Evolutionary conservation across 2,797 vertebrate species (phyloP).

Genomic region (Antennarius maculatus): DNA sequence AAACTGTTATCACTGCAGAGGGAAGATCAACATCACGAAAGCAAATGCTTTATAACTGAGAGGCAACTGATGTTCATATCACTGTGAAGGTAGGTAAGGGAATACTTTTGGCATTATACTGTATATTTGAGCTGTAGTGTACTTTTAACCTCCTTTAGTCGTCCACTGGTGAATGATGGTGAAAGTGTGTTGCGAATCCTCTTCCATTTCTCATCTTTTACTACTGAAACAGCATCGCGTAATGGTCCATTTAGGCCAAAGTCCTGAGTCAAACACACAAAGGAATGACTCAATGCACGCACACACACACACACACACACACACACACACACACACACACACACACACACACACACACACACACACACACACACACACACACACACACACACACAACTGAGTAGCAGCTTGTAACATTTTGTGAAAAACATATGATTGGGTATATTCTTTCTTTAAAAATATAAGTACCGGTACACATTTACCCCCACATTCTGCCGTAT

Average conservation of each 20-base stretch:
- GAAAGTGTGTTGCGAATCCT: constrained; percentile 80
- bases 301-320: neutral
- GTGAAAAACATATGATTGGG: neutral
- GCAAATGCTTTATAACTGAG: no score
- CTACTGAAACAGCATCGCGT: constrained; percentile 42
- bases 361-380: no score
- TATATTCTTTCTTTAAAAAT: neutral
- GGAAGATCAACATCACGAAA: no score
- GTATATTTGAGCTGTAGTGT: neutral
- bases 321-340: no score
- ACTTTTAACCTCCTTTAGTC: constrained; percentile 81
- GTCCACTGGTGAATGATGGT: constrained; percentile 82
- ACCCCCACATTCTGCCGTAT: constrained; percentile 80
- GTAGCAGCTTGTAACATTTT: neutral
- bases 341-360: no score
- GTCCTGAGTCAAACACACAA: constrained; percentile 65
- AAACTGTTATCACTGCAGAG: no score
- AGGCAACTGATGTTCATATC: no score
- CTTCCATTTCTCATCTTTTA: constrained; percentile 81
- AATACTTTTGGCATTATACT: no score
- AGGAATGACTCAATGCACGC: no score
- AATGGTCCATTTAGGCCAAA: constrained; percentile 73
- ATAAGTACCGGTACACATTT: constrained; percentile 44
- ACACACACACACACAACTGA: no score
- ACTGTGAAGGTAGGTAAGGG: no score